phyloP scores from a whole-genome alignment of 2,888 invertebrate species.

The Leptinotarsa juncta region DNA sequence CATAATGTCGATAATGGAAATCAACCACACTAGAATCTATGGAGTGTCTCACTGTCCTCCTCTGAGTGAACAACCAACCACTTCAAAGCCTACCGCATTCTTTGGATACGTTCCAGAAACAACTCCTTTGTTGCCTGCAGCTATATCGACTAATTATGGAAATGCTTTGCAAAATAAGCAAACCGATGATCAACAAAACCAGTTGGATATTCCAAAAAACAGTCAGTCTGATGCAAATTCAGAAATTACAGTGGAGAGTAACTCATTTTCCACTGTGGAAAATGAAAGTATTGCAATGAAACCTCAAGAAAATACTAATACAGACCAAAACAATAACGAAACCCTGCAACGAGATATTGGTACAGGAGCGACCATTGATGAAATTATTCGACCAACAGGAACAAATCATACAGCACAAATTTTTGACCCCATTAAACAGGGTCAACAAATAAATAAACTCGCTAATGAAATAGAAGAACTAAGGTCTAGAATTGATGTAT shows the following conservation, averaged over 20 bases:
- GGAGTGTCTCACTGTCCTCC: slow-evolving; percentile 71
- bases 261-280: not conserved
- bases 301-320: slow-evolving; percentile 1
- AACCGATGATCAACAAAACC: slow-evolving; percentile 23
- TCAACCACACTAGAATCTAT: slow-evolving; percentile 78
- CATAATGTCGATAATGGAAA: slow-evolving; percentile 76
- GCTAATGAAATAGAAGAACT: slow-evolving; percentile 62
- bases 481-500: slow-evolving; percentile 58
- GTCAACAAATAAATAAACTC: slow-evolving; percentile 60
- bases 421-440: slow-evolving; percentile 55
- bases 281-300: slow-evolving; percentile 15
- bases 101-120: slow-evolving; percentile 59
- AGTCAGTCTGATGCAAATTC: not conserved
- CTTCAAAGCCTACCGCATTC: slow-evolving; percentile 60
- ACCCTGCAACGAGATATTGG: not conserved
- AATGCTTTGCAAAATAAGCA: slow-evolving; percentile 31
- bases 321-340: slow-evolving; percentile 22
- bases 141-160: slow-evolving; percentile 21
- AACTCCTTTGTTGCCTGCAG: slow-evolving; percentile 22
- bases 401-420: not conserved
- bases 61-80: slow-evolving; percentile 61
- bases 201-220: not conserved
- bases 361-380: slow-evolving; percentile 17
- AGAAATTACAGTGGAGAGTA: not conserved
- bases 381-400: slow-evolving; percentile 13